phyloP scores from a whole-genome alignment of 2,797 vertebrate species.

The Muscicapa comitata region DNA sequence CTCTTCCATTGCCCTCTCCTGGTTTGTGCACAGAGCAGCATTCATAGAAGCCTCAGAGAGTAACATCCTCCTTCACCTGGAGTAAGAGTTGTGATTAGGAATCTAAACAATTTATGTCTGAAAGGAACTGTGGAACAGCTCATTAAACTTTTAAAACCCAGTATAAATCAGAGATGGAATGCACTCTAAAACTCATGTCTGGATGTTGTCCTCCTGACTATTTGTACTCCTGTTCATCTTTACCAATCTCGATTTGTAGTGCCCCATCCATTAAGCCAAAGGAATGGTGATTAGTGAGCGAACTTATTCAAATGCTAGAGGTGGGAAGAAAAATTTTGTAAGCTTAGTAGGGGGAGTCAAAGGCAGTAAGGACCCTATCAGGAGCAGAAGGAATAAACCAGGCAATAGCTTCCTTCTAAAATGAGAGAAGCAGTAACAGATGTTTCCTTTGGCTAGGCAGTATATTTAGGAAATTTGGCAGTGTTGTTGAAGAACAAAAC shows the following conservation, averaged over 20 bases:
- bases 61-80: neutral
- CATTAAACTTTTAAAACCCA: neutral
- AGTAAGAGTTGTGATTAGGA: neutral
- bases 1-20: constrained; percentile 26
- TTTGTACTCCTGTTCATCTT: neutral
- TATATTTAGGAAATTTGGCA: neutral
- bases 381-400: neutral
- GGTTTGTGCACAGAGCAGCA: neutral
- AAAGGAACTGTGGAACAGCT: neutral
- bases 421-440: neutral
- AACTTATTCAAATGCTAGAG: neutral
- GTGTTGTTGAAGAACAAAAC: neutral
- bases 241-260: neutral
- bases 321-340: neutral
- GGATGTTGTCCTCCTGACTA: neutral
- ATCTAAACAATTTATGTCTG: neutral
- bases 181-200: neutral
- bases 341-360: neutral
- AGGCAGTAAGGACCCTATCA: neutral
- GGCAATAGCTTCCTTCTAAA: neutral
- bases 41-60: neutral
- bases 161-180: neutral
- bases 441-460: neutral
- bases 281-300: neutral
- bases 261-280: neutral